Base-by-base conservation (phyloP, 2,113 vertebrate genomes). In the Macrotis lagotis region DNA sequence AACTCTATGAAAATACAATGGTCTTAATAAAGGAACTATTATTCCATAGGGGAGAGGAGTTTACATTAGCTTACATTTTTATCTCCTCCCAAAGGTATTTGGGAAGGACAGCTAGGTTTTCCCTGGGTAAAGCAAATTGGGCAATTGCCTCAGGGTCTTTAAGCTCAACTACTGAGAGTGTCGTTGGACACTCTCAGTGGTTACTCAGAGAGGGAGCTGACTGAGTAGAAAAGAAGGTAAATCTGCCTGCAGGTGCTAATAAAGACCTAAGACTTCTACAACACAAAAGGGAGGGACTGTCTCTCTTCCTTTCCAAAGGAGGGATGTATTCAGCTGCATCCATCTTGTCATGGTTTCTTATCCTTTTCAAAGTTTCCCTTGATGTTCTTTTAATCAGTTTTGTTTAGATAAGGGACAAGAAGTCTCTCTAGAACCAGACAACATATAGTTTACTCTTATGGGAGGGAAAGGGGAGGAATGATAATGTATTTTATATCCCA, bases 1-100 rank as follows among this genome's bases (percentile, higher is more conserved):
- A 96, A 97, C 28, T 94, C 51, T 66, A 59, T 91, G 89, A 95
- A 96, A 97, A 94, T 96, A 92, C 95, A 95, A 92, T 89, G 31
- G 25, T 51, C 48, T 90, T 66, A 92, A 89, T 88, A 97, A 95
- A 96, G 47, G 92, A 96, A 95, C 44, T 51, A 26, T 50, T 95
- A 92, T 48, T n/a, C 53, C 93, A 95, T 52, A 94, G 28, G 25
- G 97, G 44, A 91, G 6, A 95, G 47, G 28, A 92, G 37, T 95
- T 96, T 95, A 89, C 19, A 94, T 90, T n/a, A 83, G 19, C 94
- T 88, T 90, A 55, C 91, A 91, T 94, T 89, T 93, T 88, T n/a
- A 90, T 37, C 66, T 90, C 4, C 94, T 95, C 90, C n/a, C 48
- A 93, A 91, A 16, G 83, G 22, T 93, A 96, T 96, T 96, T 50